Base-by-base conservation (phyloP, 1,140 invertebrate species). In the Prorops nasuta region DNA sequence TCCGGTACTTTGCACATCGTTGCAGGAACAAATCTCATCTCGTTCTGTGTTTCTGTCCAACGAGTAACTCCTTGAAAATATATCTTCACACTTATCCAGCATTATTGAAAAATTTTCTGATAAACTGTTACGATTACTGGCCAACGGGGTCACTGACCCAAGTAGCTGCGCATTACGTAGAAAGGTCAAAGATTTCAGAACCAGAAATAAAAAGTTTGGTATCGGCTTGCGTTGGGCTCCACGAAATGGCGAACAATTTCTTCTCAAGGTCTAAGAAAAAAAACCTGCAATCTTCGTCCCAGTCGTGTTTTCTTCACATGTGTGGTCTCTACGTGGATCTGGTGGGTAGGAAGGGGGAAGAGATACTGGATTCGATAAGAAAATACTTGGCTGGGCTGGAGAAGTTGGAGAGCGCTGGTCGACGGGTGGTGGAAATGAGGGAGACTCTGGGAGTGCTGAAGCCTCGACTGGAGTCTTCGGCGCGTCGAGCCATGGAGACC, bases 101-200 rank as follows among this genome's bases (percentile, higher is more conserved):
- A 16, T 68, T 89, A 10, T 74, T 86, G n/a, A 88, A 86, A 56
- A 86, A 84, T 57, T 89, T 86, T 61, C 86, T 84, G 7, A 83
- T 89, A 36, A 84, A 88, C 67, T 90, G 85, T 83, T 86, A 85
- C 65, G 83, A 85, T 51, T 71, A 79, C 8, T 90, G 88, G 88
- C 87, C 88, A 6, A 78, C 80, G 35, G 84, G 87, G 66, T 86
- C 86, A 14, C 71, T 90, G 1, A 77, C 86, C 31, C 77, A 84
- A 49, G 83, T 90, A n/a, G 84, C 84, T 3, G 74, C 79, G 35
- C 83, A 84, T 62, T 86, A 85, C 60, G 64, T 89, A 18, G 60
- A 71, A 8, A 75, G 81, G n/a, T 82, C 83, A 49, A 74, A 83
- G 20, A 48, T 71, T 6, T 66, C 69, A 21, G 75, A 79, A 18